These are phyloP conservation scores for Microdon myrmicae DNA, from an alignment of 2,888 invertebrate species.

Conservation along the genomic window DNA sequence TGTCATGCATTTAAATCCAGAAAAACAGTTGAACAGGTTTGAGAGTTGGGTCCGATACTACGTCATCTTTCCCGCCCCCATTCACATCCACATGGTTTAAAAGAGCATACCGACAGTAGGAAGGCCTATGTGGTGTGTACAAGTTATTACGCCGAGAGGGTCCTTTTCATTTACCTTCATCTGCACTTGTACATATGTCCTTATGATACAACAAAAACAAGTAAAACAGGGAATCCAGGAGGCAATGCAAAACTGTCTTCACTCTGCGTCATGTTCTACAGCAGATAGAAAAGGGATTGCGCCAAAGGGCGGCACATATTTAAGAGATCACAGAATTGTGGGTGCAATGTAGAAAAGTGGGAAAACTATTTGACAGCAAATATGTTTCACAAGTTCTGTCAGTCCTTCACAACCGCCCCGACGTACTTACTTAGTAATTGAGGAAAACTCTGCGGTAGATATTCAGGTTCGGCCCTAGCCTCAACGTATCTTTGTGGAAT, in stretches of 20 bases:
- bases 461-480: no score
- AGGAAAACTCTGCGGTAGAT: no score
- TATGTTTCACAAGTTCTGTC: conserved; percentile 24
- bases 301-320: conserved; percentile 44
- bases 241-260: conserved; percentile 23
- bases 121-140: conserved; percentile 35
- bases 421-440: no score
- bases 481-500: no score
- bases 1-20: conserved; percentile 48
- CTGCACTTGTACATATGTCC: no score
- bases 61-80: not conserved
- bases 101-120: conserved; percentile 4
- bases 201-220: no score
- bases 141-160: conserved; percentile 43
- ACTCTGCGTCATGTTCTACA: conserved; percentile 5
- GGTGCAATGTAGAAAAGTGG: conserved; percentile 45
- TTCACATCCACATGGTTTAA: conserved; percentile 13
- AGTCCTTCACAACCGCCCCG: no score
- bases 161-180: conserved; percentile 44
- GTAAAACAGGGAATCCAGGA: not conserved
- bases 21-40: conserved; percentile 45
- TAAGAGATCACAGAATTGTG: conserved; percentile 35
- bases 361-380: conserved; percentile 47
- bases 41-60: conserved; percentile 20
- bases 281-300: conserved; percentile 23